Conservation (phyloP, 2,888 invertebrate genomes). For the Trichogramma dendrolimi region DNA sequence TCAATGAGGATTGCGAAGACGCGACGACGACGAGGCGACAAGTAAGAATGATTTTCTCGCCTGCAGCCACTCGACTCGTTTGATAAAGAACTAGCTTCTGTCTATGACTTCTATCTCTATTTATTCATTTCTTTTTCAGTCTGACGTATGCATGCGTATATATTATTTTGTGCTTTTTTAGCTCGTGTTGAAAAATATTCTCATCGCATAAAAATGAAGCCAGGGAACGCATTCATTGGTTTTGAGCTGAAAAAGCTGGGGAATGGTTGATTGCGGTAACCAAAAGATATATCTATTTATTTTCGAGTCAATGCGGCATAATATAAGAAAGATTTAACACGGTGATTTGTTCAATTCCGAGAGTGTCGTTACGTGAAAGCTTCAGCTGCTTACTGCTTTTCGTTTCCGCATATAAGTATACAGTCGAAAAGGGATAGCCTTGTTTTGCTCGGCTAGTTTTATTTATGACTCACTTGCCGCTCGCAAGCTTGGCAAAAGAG, state of each 20-base stretch:
- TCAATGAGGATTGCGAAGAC: constrained; percentile 10
- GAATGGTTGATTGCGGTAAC: background rate
- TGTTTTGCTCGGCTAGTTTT: constrained; percentile 12
- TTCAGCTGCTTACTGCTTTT: background rate
- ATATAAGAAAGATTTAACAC: too few species aligned
- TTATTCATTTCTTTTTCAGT: background rate
- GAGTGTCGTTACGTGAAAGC: constrained; percentile 13
- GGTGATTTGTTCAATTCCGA: constrained; percentile 13
- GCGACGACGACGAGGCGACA: background rate
- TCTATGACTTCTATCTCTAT: background rate
- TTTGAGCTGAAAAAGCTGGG: background rate
- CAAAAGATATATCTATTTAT: too few species aligned
- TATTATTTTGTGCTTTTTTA: too few species aligned
- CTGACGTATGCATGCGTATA: background rate
- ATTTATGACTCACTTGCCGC: constrained; percentile 11
- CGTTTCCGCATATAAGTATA: constrained; percentile 1
- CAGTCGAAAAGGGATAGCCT: constrained; percentile 13
- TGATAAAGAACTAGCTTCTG: constrained; percentile 4
- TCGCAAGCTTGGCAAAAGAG: background rate
- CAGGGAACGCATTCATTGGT: constrained; percentile 7
- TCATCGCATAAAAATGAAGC: background rate
- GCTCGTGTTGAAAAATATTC: too few species aligned
- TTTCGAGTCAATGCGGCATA: too few species aligned
- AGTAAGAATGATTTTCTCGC: constrained; percentile 19
- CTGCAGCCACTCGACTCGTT: constrained; percentile 1